Conservation (phyloP, 2,113 vertebrate species). For the Dicerorhinus sumatrensis region DNA sequence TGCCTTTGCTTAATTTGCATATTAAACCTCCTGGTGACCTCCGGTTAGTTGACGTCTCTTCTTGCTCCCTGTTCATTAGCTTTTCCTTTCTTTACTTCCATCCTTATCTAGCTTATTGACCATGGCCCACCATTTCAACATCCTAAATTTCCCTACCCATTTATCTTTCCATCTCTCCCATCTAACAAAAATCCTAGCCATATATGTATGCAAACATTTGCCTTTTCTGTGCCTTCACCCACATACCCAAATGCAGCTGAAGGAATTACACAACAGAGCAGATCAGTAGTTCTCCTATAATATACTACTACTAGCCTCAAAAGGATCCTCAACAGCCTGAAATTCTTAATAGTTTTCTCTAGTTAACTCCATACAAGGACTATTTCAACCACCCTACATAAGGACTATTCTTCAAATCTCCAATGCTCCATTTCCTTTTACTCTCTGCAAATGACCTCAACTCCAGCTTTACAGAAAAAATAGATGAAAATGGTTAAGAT, state of each 20-base stretch:
- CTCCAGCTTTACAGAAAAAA: neutral
- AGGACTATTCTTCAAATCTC: neutral
- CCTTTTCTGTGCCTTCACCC: neutral
- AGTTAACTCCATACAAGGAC: neutral
- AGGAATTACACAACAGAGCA: neutral
- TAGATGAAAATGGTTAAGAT: neutral
- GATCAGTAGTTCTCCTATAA: neutral
- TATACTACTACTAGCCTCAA: neutral
- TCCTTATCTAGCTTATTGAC: neutral
- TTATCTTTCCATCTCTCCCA: neutral
- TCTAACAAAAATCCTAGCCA: neutral
- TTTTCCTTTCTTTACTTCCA: neutral
- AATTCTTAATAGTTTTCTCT: neutral
- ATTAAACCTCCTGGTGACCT: neutral
- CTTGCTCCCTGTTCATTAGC: neutral
- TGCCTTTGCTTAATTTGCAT: neutral
- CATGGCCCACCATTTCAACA: neutral
- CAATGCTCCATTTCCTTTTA: neutral
- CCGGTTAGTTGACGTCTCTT: neutral
- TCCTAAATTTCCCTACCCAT: neutral
- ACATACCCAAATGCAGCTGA: neutral
- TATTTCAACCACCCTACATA: neutral
- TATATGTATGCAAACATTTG: neutral
- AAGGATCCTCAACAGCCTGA: neutral
- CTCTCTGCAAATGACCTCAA: neutral